A percentile compares a stretch with the other conserved stretches of the same genome.
phyloP scores from a whole-genome alignment of 2,888 invertebrate genomes.

The Tuta absoluta region DNA sequence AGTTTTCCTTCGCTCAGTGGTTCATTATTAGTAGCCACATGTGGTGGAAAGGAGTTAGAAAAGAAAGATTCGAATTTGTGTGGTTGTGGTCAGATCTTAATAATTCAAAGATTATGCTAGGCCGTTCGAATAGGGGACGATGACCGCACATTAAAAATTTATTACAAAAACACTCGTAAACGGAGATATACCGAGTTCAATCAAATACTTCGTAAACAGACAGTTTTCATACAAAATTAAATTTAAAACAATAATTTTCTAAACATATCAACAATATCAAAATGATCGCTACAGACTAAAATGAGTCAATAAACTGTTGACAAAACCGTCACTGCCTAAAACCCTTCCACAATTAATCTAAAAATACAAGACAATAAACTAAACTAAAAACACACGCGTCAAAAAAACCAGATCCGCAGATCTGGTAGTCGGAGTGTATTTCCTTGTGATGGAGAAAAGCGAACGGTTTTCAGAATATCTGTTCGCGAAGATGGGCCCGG shows the following conservation, averaged over 20 bases:
- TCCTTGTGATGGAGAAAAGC: conserved; percentile 82
- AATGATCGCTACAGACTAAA: conserved; percentile 12
- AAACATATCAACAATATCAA: conserved; percentile 10
- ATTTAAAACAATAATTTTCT: not conserved
- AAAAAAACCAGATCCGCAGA: conserved; percentile 48
- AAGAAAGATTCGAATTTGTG: not conserved
- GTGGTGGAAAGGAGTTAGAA: not conserved
- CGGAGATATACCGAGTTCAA: not conserved
- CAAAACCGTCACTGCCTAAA: conserved; percentile 21
- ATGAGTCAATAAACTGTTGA: not conserved
- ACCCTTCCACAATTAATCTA: conserved; percentile 8
- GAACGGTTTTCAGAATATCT: conserved; percentile 89
- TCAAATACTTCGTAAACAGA: not conserved
- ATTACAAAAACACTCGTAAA: conserved; percentile 7
- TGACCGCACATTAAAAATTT: conserved; percentile 14
- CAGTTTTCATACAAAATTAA: not conserved
- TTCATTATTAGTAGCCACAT: not conserved
- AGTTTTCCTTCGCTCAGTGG: conserved; percentile 5
- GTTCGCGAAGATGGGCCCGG: conserved; percentile 90
- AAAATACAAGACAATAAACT: not conserved
- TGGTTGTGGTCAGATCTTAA: not conserved
- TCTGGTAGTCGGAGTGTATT: conserved; percentile 48
- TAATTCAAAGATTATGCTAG: not conserved
- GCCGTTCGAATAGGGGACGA: not conserved
- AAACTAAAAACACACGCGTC: conserved; percentile 28